Evolutionary conservation across 2,797 vertebrate genomes (phyloP).

Genomic region (Crenichthys baileyi): DNA sequence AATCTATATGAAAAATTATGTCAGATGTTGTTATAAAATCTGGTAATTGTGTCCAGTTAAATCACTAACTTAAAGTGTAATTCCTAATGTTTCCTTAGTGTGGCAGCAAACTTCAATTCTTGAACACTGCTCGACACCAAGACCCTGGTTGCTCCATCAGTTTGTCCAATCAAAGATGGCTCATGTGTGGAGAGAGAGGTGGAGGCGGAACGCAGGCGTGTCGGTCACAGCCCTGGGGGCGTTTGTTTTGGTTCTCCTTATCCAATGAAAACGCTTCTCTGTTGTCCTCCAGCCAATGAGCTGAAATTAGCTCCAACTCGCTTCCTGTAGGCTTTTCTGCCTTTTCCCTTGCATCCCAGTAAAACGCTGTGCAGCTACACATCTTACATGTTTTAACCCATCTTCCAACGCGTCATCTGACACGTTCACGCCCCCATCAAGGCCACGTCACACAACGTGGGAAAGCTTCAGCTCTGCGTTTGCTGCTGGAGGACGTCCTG

Average conservation of each 20-base stretch:
- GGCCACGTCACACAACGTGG: not conserved
- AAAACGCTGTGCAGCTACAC: not conserved
- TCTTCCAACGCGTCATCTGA: not conserved
- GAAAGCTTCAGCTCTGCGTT: not conserved
- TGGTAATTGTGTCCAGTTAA: not conserved
- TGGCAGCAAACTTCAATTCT: constrained; percentile 72
- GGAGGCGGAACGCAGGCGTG: constrained; percentile 22
- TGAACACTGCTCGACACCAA: constrained; percentile 7
- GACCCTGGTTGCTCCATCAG: not conserved
- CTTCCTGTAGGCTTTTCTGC: constrained; percentile 3
- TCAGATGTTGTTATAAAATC: not conserved
- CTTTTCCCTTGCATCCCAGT: not conserved
- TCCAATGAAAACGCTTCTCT: constrained; percentile 41
- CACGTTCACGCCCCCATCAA: not conserved
- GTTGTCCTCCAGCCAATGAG: constrained; percentile 43
- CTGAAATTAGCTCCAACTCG: constrained; percentile 28
- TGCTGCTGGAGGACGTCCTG: not conserved
- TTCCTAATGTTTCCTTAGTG: constrained; percentile 61
- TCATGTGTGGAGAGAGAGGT: not conserved
- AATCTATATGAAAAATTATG: not conserved
- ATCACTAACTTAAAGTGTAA: constrained; percentile 26
- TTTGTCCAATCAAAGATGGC: constrained; percentile 11
- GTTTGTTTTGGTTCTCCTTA: constrained; percentile 59
- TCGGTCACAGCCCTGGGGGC: constrained; percentile 23
- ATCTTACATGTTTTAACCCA: not conserved